Evolutionary conservation across 2,888 invertebrate genomes (phyloP), one percentile per base, ranked within the genome.

Genomic region (Gnatocerus cornutus): DNA sequence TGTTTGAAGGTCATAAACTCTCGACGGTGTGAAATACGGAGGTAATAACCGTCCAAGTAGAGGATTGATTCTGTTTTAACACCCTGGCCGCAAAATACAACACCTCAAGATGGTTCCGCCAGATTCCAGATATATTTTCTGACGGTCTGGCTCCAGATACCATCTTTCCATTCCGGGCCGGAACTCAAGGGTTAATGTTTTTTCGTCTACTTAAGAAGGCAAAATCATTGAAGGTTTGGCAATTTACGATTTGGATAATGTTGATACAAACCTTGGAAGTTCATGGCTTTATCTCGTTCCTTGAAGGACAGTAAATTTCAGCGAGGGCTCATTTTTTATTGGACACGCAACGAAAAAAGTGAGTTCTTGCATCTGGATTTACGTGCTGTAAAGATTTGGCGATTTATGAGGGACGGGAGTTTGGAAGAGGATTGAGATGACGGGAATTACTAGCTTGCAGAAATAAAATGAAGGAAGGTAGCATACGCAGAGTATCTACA

Each of bases 31-130:
- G 55, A 73, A 73, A 70, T 73, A 73, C 68, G 64, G 72, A 59
- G 68, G 73, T 73, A 73, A 72, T 73, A 73, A 73, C 65, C 55
- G 70, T 72, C 73, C 67, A 50, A 46, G 14, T 37, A 43, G 65
- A 69, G 70, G 72, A 73, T 73, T 73, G 72, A 73, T 73, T 73
- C 63, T 66, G 70, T 73, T 69, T 73, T 71, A 73, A 72, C 72
- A 71, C 71, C 65, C 56, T 39, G 46, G 29, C 56, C 46, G 70
- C 59, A 72, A 45, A 66, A 68, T 72, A 69, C 66, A 68, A 66
- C 68, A 66, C 68, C 68, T 69, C 55, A 29, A 55, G 65, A 55
- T 48, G 64, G 63, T 53, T 53, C 30, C 39, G 53, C 45, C 14
- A 53, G 53, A 55, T 55, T 52, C 52, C 39, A 52, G 53, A 64